These are phyloP conservation scores for Lithophane semibrunnea DNA, from an alignment of 2,888 invertebrate genomes.

Conservation along the genomic window DNA sequence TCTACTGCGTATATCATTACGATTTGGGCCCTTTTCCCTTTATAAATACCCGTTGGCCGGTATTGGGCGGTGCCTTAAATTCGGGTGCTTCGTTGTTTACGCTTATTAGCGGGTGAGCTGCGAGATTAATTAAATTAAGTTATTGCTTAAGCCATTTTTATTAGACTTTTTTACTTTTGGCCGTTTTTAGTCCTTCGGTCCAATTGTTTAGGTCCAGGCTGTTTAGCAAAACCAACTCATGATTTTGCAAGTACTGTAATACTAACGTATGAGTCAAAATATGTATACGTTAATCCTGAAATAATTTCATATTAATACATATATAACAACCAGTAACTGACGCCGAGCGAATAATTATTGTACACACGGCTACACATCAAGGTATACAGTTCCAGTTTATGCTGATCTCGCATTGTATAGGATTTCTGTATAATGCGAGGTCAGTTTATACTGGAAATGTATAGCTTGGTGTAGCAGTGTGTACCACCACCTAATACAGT, in stretches of 20 bases:
- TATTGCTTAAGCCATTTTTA: conserved; percentile 40
- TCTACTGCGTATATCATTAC: conserved; percentile 85
- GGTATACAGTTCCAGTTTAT: too few relatives aligned
- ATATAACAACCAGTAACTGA: not conserved
- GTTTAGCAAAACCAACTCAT: too few relatives aligned
- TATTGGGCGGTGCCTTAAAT: conserved; percentile 39
- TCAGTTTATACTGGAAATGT: too few relatives aligned
- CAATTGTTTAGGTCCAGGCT: too few relatives aligned
- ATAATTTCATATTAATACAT: not conserved
- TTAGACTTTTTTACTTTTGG: conserved; percentile 7
- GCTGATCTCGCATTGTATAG: too few relatives aligned
- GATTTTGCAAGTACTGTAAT: not conserved
- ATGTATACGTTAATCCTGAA: not conserved
- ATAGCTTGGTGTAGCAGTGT: too few relatives aligned
- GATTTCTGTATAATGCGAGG: too few relatives aligned
- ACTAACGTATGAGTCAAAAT: not conserved
- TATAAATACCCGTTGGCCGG: conserved; percentile 49
- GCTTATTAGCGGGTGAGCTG: conserved; percentile 54
- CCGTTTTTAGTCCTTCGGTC: conserved; percentile 8
- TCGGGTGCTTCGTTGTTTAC: conserved; percentile 49
- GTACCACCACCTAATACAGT: not conserved
- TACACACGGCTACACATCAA: too few relatives aligned
- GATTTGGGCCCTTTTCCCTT: conserved; percentile 66
- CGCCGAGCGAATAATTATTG: not conserved
- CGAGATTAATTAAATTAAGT: conserved; percentile 56